These are phyloP conservation scores for Ceyx melanurus DNA, from an alignment of 2,113 vertebrate species.

Conservation along the genomic window DNA sequence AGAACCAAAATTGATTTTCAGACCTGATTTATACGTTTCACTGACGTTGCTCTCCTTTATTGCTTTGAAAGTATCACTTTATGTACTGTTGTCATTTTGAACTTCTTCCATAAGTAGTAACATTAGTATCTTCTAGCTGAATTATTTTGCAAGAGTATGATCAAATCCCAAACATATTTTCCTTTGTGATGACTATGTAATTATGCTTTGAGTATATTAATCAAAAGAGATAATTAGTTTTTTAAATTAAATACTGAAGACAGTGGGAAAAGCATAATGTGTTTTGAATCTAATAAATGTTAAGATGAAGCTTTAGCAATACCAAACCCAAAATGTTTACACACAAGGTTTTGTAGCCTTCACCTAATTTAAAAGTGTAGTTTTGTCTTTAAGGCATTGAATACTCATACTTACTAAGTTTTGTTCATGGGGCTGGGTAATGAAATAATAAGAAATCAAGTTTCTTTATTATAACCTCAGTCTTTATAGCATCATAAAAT, in stretches of 20 bases:
- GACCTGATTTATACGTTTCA: constrained; percentile 37
- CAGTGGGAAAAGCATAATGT: background rate
- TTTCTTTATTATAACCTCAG: background rate
- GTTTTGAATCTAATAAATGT: background rate
- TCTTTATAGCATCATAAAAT: background rate
- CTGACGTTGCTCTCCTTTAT: constrained; percentile 21
- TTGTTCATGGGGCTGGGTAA: background rate
- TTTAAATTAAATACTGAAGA: background rate
- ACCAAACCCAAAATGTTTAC: background rate
- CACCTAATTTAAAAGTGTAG: background rate
- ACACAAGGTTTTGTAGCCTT: background rate
- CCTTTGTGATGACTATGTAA: background rate
- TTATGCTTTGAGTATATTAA: background rate
- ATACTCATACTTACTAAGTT: background rate
- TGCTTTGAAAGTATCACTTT: background rate
- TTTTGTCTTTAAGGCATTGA: background rate
- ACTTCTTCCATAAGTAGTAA: background rate
- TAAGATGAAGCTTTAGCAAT: background rate
- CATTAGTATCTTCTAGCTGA: constrained; percentile 3
- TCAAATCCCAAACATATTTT: background rate
- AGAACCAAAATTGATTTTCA: constrained; percentile 51
- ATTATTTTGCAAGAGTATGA: background rate
- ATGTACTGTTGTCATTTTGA: constrained; percentile 15
- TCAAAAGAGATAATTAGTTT: background rate
- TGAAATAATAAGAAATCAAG: background rate